Percentiles rank a stretch among this genome's conserved stretches.
Evolutionary conservation across 37 sponge, comb jelly and placozoan species (phyloP).

Genomic region (Haliclona indistincta): DNA sequence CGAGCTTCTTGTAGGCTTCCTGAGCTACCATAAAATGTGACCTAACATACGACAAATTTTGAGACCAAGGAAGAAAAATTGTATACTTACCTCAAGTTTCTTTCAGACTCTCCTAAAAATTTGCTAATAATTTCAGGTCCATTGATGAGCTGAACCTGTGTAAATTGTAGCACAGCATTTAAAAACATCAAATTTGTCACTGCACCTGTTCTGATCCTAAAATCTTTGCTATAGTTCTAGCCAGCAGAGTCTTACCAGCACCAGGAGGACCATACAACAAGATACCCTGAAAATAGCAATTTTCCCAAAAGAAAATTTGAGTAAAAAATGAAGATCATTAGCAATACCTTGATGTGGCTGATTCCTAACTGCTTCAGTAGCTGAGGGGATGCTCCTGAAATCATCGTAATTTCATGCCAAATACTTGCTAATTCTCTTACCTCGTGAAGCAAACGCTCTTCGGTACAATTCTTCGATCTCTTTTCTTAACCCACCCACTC

Average conservation of each 20-base stretch:
- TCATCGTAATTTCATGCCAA: neutral
- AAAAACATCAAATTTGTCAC: neutral
- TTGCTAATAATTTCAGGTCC: constrained; percentile 89
- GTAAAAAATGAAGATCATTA: neutral
- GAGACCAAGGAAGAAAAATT: neutral
- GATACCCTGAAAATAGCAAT: constrained; percentile 69
- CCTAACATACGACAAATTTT: constrained; percentile 40
- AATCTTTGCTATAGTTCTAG: constrained; percentile 80
- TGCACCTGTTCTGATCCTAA: constrained; percentile 64
- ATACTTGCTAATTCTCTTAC: constrained; percentile 9
- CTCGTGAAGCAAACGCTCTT: constrained; percentile 77
- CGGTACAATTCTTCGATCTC: constrained; percentile 72
- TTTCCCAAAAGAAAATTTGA: neutral
- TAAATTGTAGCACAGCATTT: neutral
- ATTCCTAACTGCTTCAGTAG: constrained; percentile 53
- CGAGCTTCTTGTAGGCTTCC: constrained; percentile 71
- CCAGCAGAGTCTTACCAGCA: constrained; percentile 97
- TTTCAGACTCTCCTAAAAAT: constrained; percentile 87
- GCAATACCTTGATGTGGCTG: constrained; percentile 51
- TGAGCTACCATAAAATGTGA: constrained; percentile 57
- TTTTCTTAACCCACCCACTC: constrained; percentile 68
- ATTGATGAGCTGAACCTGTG: constrained; percentile 61
- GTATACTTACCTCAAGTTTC: constrained; percentile 63
- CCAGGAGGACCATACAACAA: constrained; percentile 98
- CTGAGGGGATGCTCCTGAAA: constrained; percentile 28